Conservation (phyloP, 2,888 invertebrate species). For the Catocala fraxini region DNA sequence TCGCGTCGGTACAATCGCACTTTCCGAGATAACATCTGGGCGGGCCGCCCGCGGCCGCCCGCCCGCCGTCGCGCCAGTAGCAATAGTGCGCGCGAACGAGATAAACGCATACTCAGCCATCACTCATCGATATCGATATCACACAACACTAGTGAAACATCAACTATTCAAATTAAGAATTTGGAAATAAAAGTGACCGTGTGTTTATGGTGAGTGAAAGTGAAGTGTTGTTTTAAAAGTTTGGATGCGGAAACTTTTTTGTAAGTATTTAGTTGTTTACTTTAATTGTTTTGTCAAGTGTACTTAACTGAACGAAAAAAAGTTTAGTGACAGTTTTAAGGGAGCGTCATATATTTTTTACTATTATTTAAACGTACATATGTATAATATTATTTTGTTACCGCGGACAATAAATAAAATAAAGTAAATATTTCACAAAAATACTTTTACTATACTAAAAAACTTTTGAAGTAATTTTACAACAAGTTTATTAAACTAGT, state of each 20-base stretch:
- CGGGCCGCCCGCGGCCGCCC: conserved; percentile 70
- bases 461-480: too few species aligned
- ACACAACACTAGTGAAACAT: conserved; percentile 37
- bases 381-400: too few species aligned
- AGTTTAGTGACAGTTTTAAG: too few species aligned
- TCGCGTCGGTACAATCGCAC: conserved; percentile 29
- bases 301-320: too few species aligned
- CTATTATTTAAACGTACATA: too few species aligned
- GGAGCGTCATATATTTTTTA: too few species aligned
- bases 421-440: too few species aligned
- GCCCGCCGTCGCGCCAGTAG: conserved; percentile 65
- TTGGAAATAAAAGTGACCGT: conserved; percentile 12
- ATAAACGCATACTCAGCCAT: conserved; percentile 59
- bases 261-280: conserved; percentile 53
- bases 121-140: conserved; percentile 23
- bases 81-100: conserved; percentile 64
- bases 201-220: conserved; percentile 44
- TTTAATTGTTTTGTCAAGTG: background rate
- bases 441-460: too few species aligned
- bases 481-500: too few species aligned
- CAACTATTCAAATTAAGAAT: conserved; percentile 15
- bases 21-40: conserved; percentile 76
- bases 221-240: conserved; percentile 53
- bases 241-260: conserved; percentile 60
- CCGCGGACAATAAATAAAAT: too few species aligned